phyloP scores from a whole-genome alignment of 2,113 vertebrate genomes.

The Pedionomus torquatus region DNA sequence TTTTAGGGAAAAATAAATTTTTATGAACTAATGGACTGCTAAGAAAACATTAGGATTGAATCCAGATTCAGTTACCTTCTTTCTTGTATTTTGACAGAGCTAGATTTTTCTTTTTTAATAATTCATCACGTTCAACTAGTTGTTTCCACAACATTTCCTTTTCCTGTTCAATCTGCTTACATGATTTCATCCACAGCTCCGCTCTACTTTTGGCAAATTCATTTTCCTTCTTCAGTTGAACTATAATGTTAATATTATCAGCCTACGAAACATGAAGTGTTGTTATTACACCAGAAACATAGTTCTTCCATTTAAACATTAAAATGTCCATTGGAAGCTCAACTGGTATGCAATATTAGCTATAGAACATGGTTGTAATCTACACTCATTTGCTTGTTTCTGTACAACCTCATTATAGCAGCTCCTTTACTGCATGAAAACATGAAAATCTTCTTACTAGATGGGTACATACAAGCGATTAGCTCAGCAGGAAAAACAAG shows the following conservation, averaged over 20 bases:
- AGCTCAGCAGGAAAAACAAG: not conserved
- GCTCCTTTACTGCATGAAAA: not conserved
- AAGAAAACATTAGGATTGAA: not conserved
- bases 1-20: not conserved
- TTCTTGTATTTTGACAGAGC: not conserved
- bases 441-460: not conserved
- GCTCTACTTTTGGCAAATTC: constrained; percentile 77
- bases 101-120: constrained; percentile 44
- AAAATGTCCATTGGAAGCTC: not conserved
- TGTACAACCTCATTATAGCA: not conserved
- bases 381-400: not conserved
- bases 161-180: constrained; percentile 85
- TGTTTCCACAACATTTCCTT: constrained; percentile 77
- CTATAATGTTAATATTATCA: constrained; percentile 59
- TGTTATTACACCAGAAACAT: not conserved
- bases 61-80: not conserved
- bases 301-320: not conserved
- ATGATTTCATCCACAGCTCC: constrained; percentile 84
- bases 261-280: constrained; percentile 65
- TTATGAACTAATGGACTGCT: not conserved
- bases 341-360: not conserved
- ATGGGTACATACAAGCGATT: not conserved
- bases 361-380: not conserved
- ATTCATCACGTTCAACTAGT: constrained; percentile 42
- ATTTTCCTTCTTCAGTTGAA: constrained; percentile 79